Percentiles rank a stretch among this genome's conserved stretches.
These are phyloP conservation scores for Bombylius discolor DNA, from an alignment of 2,888 invertebrate species.

Conservation along the genomic window DNA sequence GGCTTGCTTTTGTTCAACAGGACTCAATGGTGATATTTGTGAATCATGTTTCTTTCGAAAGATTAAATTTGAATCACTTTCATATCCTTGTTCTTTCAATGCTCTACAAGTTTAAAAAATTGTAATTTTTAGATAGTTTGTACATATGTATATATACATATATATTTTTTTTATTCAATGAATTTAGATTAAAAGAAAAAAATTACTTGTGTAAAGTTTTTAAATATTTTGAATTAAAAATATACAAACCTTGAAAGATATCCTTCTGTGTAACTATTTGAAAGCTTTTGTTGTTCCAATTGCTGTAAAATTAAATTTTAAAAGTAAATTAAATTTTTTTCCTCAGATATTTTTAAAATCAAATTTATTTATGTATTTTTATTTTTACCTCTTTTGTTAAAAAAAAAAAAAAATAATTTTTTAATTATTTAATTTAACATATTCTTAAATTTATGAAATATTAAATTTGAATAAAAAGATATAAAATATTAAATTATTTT, in stretches of 20 bases:
- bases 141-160: neutral
- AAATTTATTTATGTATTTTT: no score
- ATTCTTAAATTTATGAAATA: no score
- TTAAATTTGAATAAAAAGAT: no score
- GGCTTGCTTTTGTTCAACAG: slow-evolving; percentile 68
- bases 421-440: no score
- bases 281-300: slow-evolving; percentile 57
- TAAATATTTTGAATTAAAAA: no score
- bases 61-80: slow-evolving; percentile 78
- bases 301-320: slow-evolving; percentile 40
- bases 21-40: slow-evolving; percentile 53
- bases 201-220: no score
- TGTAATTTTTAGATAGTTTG: slow-evolving; percentile 2
- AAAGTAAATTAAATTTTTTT: no score
- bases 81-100: slow-evolving; percentile 79
- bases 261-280: slow-evolving; percentile 53
- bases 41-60: slow-evolving; percentile 63
- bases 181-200: neutral
- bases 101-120: slow-evolving; percentile 42
- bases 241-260: slow-evolving; percentile 61
- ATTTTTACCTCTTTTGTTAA: no score
- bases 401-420: no score
- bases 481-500: no score
- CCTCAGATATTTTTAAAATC: no score
- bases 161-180: neutral